Conservation (phyloP, 2,113 vertebrate genomes). For the Myiozetetes cayanensis region DNA sequence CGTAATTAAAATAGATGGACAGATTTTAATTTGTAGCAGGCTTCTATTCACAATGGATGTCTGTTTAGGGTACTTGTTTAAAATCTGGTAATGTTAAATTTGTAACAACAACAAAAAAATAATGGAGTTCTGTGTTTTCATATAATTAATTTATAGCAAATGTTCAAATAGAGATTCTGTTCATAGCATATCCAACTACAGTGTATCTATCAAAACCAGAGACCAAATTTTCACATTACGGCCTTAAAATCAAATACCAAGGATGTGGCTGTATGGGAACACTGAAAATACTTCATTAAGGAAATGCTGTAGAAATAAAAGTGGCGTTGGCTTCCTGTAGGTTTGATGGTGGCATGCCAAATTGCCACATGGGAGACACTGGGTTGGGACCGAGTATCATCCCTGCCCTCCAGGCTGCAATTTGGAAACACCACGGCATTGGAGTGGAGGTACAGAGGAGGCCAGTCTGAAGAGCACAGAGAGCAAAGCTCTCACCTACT, state of each 20-base stretch:
- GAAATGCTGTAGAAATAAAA: conserved; percentile 5
- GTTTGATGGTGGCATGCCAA: neutral
- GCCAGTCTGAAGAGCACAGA: neutral
- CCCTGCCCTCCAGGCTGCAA: neutral
- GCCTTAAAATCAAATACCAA: conserved; percentile 40
- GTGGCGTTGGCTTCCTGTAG: neutral
- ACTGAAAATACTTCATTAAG: neutral
- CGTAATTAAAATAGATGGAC: conserved; percentile 57
- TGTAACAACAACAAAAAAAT: conserved; percentile 62
- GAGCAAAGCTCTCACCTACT: neutral
- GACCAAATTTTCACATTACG: conserved; percentile 16
- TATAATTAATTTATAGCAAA: conserved; percentile 67
- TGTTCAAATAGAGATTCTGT: conserved; percentile 47
- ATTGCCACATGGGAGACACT: neutral
- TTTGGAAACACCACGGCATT: neutral
- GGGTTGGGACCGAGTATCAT: neutral
- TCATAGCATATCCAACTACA: conserved; percentile 43
- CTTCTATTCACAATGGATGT: conserved; percentile 60
- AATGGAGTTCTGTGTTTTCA: conserved; percentile 53
- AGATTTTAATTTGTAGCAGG: conserved; percentile 64
- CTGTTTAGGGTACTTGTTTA: conserved; percentile 53
- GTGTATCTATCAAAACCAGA: conserved; percentile 58
- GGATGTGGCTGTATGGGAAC: conserved; percentile 37
- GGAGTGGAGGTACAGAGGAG: neutral
- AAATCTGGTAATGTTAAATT: conserved; percentile 64